These are phyloP conservation scores for Eolophus roseicapilla DNA, from an alignment of 2,113 vertebrate genomes.

Conservation along the genomic window DNA sequence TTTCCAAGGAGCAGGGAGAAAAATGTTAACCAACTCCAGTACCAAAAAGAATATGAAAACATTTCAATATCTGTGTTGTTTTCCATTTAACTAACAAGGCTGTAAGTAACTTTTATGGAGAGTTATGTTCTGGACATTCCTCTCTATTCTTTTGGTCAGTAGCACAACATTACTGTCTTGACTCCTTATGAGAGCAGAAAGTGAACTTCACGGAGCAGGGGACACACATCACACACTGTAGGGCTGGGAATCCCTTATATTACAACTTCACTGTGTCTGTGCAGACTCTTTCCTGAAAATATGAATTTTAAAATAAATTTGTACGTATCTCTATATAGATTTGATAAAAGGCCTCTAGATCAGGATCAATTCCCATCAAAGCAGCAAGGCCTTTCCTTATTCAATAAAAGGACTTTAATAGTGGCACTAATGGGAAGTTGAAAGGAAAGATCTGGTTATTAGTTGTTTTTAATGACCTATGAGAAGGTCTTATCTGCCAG, in stretches of 20 bases:
- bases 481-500: not conserved
- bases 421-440: not conserved
- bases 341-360: not conserved
- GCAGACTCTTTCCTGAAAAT: not conserved
- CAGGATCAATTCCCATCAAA: not conserved
- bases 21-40: not conserved
- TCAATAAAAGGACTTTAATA: not conserved
- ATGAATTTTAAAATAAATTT: not conserved
- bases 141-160: not conserved
- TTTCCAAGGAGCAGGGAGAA: not conserved
- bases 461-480: not conserved
- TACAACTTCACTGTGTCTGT: not conserved
- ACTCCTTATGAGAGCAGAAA: not conserved
- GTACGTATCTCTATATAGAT: not conserved
- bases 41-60: not conserved
- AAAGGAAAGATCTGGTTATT: not conserved
- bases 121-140: not conserved
- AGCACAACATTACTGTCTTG: not conserved
- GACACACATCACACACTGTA: not conserved
- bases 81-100: not conserved
- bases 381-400: not conserved
- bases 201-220: not conserved
- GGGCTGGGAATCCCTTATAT: not conserved
- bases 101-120: not conserved
- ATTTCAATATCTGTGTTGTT: not conserved